Conservation (phyloP, 2,888 invertebrate species). For the Gastrophysa polygoni region DNA sequence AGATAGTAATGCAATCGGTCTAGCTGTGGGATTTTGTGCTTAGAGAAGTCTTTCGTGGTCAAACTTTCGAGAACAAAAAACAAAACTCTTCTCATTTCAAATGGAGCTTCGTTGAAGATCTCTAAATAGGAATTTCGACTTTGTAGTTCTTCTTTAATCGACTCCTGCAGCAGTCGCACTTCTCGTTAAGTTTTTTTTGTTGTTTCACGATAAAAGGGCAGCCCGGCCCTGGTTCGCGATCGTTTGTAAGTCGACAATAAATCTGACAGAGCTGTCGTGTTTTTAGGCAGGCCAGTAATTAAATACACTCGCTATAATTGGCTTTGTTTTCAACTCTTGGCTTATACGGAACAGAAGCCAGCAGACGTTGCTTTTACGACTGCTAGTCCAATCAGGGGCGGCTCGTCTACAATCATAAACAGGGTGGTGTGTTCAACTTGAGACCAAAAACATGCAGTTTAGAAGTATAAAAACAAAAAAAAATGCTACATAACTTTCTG, state of each 20-base stretch:
- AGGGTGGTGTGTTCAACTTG: no score
- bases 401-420: no score
- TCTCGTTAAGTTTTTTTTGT: constrained; percentile 4
- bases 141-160: not conserved
- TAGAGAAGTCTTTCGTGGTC: no score
- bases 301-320: constrained; percentile 37
- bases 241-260: constrained; percentile 34
- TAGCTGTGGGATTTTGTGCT: no score
- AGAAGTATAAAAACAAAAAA: no score
- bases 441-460: no score
- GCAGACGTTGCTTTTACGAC: constrained; percentile 17
- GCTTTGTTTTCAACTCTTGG: constrained; percentile 34
- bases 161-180: not conserved
- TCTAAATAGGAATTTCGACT: not conserved
- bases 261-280: constrained; percentile 36
- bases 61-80: no score
- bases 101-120: no score
- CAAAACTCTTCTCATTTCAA: no score
- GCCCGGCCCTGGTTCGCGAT: constrained; percentile 13
- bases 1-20: no score
- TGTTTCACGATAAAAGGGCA: constrained; percentile 11
- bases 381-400: no score
- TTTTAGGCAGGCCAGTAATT: constrained; percentile 38
- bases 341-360: constrained; percentile 28
- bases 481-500: no score